Percentiles rank a stretch among this genome's conserved stretches.
Conservation (phyloP, 2,113 vertebrate species). For the Mohoua ochrocephala region DNA sequence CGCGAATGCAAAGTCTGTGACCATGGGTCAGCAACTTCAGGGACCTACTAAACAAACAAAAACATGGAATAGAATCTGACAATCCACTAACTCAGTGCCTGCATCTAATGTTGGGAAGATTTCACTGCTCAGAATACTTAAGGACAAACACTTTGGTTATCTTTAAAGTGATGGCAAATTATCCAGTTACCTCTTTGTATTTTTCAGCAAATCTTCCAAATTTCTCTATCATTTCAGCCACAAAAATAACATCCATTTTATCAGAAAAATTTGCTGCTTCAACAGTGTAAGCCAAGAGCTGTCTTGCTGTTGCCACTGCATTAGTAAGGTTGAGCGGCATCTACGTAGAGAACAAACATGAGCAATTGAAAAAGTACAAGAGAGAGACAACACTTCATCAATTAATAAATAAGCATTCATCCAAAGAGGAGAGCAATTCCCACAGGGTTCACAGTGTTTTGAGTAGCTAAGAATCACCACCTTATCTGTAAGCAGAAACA, state of each 20-base stretch:
- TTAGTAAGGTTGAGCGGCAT: constrained; percentile 96
- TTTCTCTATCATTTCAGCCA: constrained; percentile 98
- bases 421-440: neutral
- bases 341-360: constrained; percentile 53
- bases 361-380: neutral
- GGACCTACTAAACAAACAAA: constrained; percentile 68
- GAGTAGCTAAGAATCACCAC: neutral
- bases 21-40: constrained; percentile 64
- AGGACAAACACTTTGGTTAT: neutral
- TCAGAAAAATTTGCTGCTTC: constrained; percentile 96
- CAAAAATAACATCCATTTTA: constrained; percentile 98
- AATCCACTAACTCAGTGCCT: constrained; percentile 30
- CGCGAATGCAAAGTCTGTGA: constrained; percentile 57
- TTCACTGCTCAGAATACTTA: constrained; percentile 16
- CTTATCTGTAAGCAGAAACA: neutral
- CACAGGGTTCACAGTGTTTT: neutral
- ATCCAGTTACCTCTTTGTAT: constrained; percentile 87
- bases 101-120: neutral
- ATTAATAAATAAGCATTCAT: neutral
- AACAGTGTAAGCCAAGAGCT: constrained; percentile 88
- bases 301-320: constrained; percentile 85
- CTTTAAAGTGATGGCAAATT: constrained; percentile 7
- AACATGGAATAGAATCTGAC: constrained; percentile 53
- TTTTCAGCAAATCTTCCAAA: constrained; percentile 94
- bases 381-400: neutral